Conservation (phyloP, 2,888 invertebrate genomes). For the Synergus umbraculus region DNA sequence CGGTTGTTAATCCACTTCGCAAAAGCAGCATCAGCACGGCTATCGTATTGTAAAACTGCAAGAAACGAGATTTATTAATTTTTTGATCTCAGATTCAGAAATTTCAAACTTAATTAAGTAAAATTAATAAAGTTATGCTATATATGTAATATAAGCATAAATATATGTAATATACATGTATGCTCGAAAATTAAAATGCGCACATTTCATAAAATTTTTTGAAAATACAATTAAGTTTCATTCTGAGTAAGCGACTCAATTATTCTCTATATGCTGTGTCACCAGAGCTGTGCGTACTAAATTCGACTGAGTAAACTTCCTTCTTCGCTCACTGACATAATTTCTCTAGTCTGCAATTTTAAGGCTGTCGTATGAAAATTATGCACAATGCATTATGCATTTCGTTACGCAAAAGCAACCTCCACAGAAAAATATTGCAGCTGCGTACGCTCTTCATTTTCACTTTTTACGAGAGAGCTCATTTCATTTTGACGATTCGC, state of each 20-base stretch:
- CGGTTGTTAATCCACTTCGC: conserved; percentile 47
- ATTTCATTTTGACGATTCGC: not conserved
- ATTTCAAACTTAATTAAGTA: no score
- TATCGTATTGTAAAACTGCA: conserved; percentile 44
- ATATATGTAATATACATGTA: no score
- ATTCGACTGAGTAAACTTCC: conserved; percentile 6
- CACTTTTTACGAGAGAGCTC: conserved; percentile 17
- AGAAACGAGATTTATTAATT: not conserved
- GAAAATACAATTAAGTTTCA: not conserved
- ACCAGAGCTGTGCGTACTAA: not conserved
- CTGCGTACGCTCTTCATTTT: conserved; percentile 30
- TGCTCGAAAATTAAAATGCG: no score
- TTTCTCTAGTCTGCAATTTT: conserved; percentile 23
- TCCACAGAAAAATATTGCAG: conserved; percentile 11
- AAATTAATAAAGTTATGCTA: no score
- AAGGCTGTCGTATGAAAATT: conserved; percentile 42
- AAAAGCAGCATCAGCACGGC: conserved; percentile 48
- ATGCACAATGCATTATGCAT: conserved; percentile 57
- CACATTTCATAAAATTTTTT: not conserved
- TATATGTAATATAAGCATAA: no score
- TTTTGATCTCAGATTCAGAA: not conserved
- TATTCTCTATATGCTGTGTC: not conserved
- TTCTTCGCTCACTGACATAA: conserved; percentile 13
- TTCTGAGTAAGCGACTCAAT: not conserved
- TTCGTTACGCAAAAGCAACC: conserved; percentile 51